Evolutionary conservation across 2,888 invertebrate genomes (phyloP), one percentile per base, ranked within the genome.

Genomic region (Baccha elongata): DNA sequence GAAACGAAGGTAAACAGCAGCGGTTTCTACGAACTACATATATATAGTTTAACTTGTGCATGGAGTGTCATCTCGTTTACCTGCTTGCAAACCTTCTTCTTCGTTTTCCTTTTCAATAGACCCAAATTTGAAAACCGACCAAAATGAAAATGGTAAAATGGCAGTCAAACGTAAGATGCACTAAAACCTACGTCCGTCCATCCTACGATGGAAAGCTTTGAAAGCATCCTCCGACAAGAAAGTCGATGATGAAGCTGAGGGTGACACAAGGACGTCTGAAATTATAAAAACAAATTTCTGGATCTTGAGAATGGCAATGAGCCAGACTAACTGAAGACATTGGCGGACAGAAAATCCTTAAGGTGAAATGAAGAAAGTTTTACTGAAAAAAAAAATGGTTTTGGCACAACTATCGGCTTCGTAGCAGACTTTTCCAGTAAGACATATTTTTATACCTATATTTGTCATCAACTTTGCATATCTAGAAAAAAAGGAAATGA

Each of bases 261-360:
- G 29, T 29, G 44, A 17, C 17, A 44, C 2, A 37, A 23, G 17
- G 23, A 35, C 4, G 7, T 19, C 48, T 48, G 21, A 69, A 40
- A 53, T 62, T 42, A 21, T 44, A n/a, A 42, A 60, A 74, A 60
- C 40, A 58, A 74, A 48, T 44, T 52, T 19, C 37, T 55, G 17
- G 35, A 48, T 69, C 37, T 67, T 40, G 50, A 60, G 50, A 65
- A 78, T 78, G 71, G 78, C 78, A 78, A 71, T 50, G 55, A 65
- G 78, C 78, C 78, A 78, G 42, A 58, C 35, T 58, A 42, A 71
- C 71, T n/a, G n/a, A n/a, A n/a, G n/a, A n/a, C n/a, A n/a, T n/a
- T n/a, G 29, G 64, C 55, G 37, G 58, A 65, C 40, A 65, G 55
- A 62, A 71, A 71, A 71, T 65, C 64, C 40, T 71, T 55, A 37